Percentiles rank a stretch among this genome's conserved stretches.
Evolutionary conservation across 2,797 vertebrate species (phyloP).

Genomic region (Anguilla megastoma): DNA sequence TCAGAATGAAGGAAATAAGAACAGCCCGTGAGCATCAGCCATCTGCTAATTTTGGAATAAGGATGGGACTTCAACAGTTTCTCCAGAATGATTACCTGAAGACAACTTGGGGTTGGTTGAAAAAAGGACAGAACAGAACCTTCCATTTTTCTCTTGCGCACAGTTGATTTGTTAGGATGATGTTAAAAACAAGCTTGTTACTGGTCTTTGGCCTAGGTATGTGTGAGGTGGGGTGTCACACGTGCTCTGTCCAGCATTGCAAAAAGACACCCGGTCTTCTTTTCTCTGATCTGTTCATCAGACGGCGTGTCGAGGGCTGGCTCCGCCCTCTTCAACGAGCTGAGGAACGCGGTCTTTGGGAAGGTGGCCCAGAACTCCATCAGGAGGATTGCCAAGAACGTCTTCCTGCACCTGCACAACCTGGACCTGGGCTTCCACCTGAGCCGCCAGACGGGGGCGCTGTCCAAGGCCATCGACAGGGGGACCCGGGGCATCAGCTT

Average conservation of each 20-base stretch:
- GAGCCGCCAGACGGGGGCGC: slow-evolving; percentile 91
- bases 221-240: not conserved
- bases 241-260: not conserved
- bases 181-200: not conserved
- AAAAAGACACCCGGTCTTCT: no score
- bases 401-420: slow-evolving; percentile 95
- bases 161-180: not conserved
- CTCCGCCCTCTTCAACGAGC: slow-evolving; percentile 91
- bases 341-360: slow-evolving; percentile 93
- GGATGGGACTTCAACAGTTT: not conserved
- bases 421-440: slow-evolving; percentile 94
- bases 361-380: slow-evolving; percentile 98
- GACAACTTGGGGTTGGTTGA: not conserved
- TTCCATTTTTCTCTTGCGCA: not conserved
- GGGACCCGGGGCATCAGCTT: slow-evolving; percentile 92
- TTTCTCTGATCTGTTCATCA: slow-evolving; percentile 56
- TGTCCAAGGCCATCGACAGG: slow-evolving; percentile 97
- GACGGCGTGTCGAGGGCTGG: slow-evolving; percentile 89
- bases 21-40: not conserved
- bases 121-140: not conserved
- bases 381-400: slow-evolving; percentile 92
- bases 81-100: not conserved
- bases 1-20: not conserved
- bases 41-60: not conserved
- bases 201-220: not conserved